Conservation (phyloP, 2,113 vertebrate species). For the Puffinus mauretanicus region DNA sequence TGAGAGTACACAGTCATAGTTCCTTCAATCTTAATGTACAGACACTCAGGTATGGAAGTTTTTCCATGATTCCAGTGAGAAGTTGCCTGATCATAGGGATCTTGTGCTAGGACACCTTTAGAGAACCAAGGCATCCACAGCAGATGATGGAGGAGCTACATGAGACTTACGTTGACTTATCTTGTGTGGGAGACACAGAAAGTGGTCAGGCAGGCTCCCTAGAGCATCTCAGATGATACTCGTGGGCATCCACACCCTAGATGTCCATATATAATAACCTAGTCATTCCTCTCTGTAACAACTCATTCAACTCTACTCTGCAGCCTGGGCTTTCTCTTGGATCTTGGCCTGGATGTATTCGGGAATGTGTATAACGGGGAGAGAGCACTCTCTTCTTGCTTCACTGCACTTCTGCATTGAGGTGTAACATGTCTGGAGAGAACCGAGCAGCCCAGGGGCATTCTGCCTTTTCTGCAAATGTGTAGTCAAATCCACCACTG, state of each 20-base stretch:
- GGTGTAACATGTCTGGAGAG: not conserved
- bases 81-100: not conserved
- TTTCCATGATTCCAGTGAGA: not conserved
- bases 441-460: not conserved
- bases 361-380: not conserved
- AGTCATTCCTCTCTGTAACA: not conserved
- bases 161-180: not conserved
- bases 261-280: not conserved
- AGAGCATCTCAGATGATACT: not conserved
- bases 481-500: not conserved
- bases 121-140: not conserved
- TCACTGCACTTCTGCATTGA: not conserved
- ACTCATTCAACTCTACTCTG: not conserved
- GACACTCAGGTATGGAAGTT: not conserved
- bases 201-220: not conserved
- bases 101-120: not conserved
- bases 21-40: not conserved
- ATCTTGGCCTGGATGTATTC: not conserved
- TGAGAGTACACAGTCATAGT: not conserved
- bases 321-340: not conserved
- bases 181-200: not conserved
- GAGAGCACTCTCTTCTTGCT: not conserved
- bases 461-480: not conserved
- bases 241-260: not conserved
- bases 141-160: not conserved